Base-by-base conservation (phyloP, 2,797 vertebrate species). In the Premnoplex brunnescens region DNA sequence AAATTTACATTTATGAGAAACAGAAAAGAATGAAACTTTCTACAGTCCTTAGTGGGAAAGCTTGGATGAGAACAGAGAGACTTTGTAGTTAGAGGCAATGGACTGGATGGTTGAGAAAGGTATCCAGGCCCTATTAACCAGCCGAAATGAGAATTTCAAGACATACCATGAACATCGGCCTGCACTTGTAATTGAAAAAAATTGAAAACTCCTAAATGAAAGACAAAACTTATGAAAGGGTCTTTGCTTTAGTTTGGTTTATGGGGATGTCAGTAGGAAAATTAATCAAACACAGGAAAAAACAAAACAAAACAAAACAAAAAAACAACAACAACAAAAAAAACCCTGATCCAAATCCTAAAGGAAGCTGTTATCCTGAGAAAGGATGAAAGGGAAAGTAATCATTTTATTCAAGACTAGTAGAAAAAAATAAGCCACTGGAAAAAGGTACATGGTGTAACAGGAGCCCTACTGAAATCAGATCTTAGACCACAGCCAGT, bases 131-230 rank as follows among this genome's bases (percentile, higher is more conserved):
- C 7, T 34, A 6, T 48, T 62, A 76, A 48, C 4, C 51, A 39
- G 16, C 6, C 0, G 3, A 76, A 30, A 73, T 16, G 6, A 75
- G 19, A 58, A 77, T 85, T 85, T 90, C 20, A 67, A 41, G 16
- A 11, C 4, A 30, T 32, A 23, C 2, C 0, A 0, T 28, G 28
- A 78, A 30, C 5, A 9, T 5, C 37, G 16, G 5, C 8, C 19
- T 83, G 12, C 4, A 24, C 5, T 27, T 44, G 2, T 44, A 48
- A 19, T 6, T 44, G 30, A 4, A 51, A 71, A 88, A 41, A 19
- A 9, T 1, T 54, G 22, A 63, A 67, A 79, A n/a, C 16, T 71
- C 18, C 15, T 34, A 34, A 44, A 71, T 30, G 24, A 66, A 92
- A 62, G 11, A 3, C 2, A 91, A 89, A 77, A 26, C 2, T 46